These are phyloP conservation scores for Gymnoscopelus braueri DNA, from an alignment of 2,797 vertebrate species.

Conservation along the genomic window DNA sequence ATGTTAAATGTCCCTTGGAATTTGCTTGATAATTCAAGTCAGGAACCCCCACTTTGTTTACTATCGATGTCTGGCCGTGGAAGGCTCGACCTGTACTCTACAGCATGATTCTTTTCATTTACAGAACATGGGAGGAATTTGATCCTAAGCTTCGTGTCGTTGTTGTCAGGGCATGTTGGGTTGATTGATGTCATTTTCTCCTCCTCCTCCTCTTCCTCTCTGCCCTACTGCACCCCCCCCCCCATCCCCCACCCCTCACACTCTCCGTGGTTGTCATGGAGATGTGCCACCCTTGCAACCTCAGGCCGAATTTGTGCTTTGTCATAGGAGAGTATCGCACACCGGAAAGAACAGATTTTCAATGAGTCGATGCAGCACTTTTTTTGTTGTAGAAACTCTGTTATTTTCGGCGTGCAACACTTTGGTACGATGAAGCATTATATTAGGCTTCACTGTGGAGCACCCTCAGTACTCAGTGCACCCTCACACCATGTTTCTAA, in stretches of 20 bases:
- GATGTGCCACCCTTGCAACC: slow-evolving; percentile 66
- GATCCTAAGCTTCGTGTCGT: slow-evolving; percentile 63
- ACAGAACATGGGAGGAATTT: slow-evolving; percentile 39
- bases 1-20: slow-evolving; percentile 53
- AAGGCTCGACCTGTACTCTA: slow-evolving; percentile 55
- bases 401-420: too few relatives aligned
- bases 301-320: slow-evolving; percentile 10
- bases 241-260: slow-evolving; percentile 7
- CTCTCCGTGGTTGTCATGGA: slow-evolving; percentile 71
- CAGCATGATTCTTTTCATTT: slow-evolving; percentile 66
- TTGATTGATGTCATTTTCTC: slow-evolving; percentile 71
- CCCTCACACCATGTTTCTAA: slow-evolving; percentile 73
- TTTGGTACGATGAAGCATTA: too few relatives aligned
- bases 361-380: too few relatives aligned
- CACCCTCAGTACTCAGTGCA: slow-evolving; percentile 76
- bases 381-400: too few relatives aligned
- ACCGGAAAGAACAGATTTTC: too few relatives aligned
- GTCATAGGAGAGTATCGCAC: too few relatives aligned
- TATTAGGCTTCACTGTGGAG: slow-evolving; percentile 52
- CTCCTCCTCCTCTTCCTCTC: slow-evolving; percentile 32
- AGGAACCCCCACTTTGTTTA: slow-evolving; percentile 57
- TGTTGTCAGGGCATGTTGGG: slow-evolving; percentile 75
- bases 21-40: slow-evolving; percentile 61
- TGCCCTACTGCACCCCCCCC: slow-evolving; percentile 22
- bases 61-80: slow-evolving; percentile 41